Conservation (phyloP, 2,113 vertebrate species). For the Pelvicachromis taeniatus region DNA sequence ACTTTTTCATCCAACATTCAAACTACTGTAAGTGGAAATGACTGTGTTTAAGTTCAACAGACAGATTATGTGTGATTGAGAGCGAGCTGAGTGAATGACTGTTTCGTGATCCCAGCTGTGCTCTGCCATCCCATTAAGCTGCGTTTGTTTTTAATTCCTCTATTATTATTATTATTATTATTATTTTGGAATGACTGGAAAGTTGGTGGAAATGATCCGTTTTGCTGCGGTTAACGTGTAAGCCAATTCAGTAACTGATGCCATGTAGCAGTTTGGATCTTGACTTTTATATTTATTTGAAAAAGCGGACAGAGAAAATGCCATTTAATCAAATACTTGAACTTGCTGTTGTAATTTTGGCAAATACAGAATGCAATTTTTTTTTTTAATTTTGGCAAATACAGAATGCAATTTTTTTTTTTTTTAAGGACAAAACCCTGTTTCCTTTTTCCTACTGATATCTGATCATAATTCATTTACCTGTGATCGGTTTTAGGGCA, state of each 20-base stretch:
- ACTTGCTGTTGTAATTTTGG: constrained; percentile 4
- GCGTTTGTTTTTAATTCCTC: constrained; percentile 2
- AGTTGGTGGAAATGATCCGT: background rate
- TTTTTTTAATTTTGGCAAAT: constrained; percentile 24
- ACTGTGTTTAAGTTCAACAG: background rate
- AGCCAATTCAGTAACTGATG: constrained; percentile 27
- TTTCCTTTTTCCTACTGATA: background rate
- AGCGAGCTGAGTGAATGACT: constrained; percentile 10
- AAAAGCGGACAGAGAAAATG: background rate
- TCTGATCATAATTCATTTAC: background rate
- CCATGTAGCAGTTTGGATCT: constrained; percentile 20
- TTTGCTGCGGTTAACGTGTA: background rate
- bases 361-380: background rate
- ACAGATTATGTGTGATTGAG: constrained; percentile 8
- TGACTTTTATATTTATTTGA: constrained; percentile 54
- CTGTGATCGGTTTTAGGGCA: background rate
- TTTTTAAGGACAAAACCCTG: background rate
- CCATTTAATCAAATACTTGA: constrained; percentile 28
- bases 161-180: background rate
- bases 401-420: background rate
- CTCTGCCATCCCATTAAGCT: background rate
- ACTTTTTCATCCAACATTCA: constrained; percentile 21
- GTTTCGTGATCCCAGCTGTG: background rate
- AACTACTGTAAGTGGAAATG: constrained; percentile 58
- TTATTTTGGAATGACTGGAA: constrained; percentile 27